phyloP scores from a whole-genome alignment of 2,888 invertebrate species.

The Acronicta leporina region DNA sequence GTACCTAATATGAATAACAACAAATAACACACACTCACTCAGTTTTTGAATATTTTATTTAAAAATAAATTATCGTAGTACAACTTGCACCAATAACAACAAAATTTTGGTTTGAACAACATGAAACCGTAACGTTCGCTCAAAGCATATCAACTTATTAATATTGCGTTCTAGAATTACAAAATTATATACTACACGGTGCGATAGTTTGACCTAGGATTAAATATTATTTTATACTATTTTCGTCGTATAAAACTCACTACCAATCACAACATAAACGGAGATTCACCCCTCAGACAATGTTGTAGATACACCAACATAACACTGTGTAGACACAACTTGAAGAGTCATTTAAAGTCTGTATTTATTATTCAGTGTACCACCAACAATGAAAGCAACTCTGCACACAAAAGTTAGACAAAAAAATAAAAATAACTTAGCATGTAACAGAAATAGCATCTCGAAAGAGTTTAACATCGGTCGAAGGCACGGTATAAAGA shows the following conservation, averaged over 20 bases:
- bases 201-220: slow-evolving; percentile 69
- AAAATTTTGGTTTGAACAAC: slow-evolving; percentile 87
- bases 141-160: slow-evolving; percentile 79
- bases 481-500: slow-evolving; percentile 68
- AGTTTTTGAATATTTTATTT: slow-evolving; percentile 82
- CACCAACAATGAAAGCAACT: slow-evolving; percentile 46
- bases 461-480: slow-evolving; percentile 57
- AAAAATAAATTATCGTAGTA: slow-evolving; percentile 89
- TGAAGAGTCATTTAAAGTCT: slow-evolving; percentile 5
- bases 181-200: slow-evolving; percentile 76
- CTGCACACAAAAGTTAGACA: slow-evolving; percentile 50
- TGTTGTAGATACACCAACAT: slow-evolving; percentile 37
- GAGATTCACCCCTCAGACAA: slow-evolving; percentile 70
- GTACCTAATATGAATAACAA: slow-evolving; percentile 1
- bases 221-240: slow-evolving; percentile 59
- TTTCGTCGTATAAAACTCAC: slow-evolving; percentile 59
- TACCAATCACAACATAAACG: slow-evolving; percentile 66
- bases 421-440: slow-evolving; percentile 50
- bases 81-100: slow-evolving; percentile 89
- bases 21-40: slow-evolving; percentile 47
- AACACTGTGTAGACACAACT: slow-evolving; percentile 2
- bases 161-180: slow-evolving; percentile 73
- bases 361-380: slow-evolving; percentile 26
- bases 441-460: slow-evolving; percentile 51
- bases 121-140: slow-evolving; percentile 82